A percentile compares a stretch with the other conserved stretches of the same genome.
Conservation (phyloP, 2,113 vertebrate genomes). For the Otus sunia region DNA sequence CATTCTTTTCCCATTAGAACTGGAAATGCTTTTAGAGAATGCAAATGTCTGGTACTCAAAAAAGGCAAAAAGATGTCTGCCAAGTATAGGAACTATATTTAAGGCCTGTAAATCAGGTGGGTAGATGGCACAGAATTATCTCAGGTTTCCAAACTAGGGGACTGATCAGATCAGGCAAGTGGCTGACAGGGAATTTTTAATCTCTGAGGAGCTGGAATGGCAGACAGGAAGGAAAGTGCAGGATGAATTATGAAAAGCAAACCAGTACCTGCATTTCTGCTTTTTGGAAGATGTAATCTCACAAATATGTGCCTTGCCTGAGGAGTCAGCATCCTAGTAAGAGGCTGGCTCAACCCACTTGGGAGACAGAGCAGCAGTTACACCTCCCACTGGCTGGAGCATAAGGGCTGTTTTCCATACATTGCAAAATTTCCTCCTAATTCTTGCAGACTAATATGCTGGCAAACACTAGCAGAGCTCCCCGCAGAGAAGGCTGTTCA, state of each 20-base stretch:
- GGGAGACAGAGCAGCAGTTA: neutral
- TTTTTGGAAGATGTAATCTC: constrained; percentile 24
- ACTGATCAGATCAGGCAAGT: neutral
- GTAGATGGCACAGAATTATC: neutral
- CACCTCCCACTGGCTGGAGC: neutral
- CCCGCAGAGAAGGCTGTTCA: neutral
- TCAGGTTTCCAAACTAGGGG: neutral
- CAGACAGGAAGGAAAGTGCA: neutral
- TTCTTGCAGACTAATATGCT: neutral
- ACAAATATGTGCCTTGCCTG: constrained; percentile 30
- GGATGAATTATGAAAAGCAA: constrained; percentile 6
- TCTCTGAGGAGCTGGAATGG: neutral
- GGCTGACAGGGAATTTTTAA: neutral
- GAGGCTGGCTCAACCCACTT: neutral
- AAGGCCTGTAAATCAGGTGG: neutral
- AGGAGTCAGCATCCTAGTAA: neutral
- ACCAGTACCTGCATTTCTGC: constrained; percentile 5
- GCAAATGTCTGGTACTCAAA: neutral
- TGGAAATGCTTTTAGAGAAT: neutral
- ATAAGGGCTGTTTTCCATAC: neutral
- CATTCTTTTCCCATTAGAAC: neutral
- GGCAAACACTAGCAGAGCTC: neutral
- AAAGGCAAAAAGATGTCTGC: neutral
- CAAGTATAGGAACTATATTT: neutral
- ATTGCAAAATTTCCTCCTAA: neutral